Conservation (phyloP, 2,797 vertebrate genomes). For the Pygocentrus nattereri region DNA sequence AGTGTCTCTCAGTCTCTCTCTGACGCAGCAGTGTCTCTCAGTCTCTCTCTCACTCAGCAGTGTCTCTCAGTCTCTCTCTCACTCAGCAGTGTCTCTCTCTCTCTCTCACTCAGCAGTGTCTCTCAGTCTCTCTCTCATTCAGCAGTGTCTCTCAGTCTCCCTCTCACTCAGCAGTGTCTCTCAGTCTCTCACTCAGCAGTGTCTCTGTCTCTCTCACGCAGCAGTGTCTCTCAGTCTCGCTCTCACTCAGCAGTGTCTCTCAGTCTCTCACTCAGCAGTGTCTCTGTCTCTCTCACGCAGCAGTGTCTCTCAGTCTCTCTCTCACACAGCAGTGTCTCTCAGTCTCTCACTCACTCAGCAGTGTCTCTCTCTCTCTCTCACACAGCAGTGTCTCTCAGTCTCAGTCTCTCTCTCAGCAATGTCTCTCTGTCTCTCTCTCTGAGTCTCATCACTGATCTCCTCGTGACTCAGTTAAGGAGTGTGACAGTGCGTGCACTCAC, state of each 20-base stretch:
- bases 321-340: background rate
- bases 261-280: background rate
- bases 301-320: background rate
- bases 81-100: background rate
- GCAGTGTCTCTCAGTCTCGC: too few species aligned
- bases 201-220: background rate
- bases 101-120: background rate
- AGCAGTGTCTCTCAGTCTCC: background rate
- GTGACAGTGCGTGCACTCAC: constrained; percentile 64
- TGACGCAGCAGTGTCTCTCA: background rate
- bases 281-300: background rate
- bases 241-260: background rate
- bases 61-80: background rate
- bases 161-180: too few species aligned
- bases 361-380: background rate
- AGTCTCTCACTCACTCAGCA: background rate
- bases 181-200: background rate
- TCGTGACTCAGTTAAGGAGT: background rate
- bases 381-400: background rate
- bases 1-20: too few species aligned
- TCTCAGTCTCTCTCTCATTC: too few species aligned
- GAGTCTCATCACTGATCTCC: too few species aligned
- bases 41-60: background rate
- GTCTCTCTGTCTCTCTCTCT: too few species aligned
- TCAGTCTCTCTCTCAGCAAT: background rate